Evolutionary conservation across 2,797 vertebrate genomes (phyloP), one percentile per base, ranked within the genome.

Genomic region (Helicolenus hilgendorfi): DNA sequence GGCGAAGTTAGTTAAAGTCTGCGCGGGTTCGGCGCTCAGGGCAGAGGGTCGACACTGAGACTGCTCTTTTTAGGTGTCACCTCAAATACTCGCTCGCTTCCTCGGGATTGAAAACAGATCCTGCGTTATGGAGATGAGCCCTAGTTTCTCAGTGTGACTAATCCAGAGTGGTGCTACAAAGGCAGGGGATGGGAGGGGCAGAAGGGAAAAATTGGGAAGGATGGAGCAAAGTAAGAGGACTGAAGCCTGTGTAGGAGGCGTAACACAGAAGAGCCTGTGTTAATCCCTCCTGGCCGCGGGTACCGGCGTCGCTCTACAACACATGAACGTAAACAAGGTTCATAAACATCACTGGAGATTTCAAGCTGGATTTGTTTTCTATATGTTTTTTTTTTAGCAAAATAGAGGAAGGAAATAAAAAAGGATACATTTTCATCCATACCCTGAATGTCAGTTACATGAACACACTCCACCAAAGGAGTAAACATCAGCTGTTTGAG

Each of bases 41-140:
- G 14, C 64, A 7, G 26, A 75, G 24, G 31, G n/a, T 64, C 29
- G 64, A 76, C 78, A 27, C 81, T 20, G 20, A 83, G 64, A 35
- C 59, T 71, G 62, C 75, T 87, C 89, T 72, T 78, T 78, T 14
- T 85, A 83, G 80, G 86, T 93, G 86, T 90, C 89, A 80, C 88
- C 77, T 85, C 84, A 6, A 45, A 59, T 84, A 69, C 93, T 91
- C 90, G 76, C 92, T 94, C 92, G 88, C 91, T 91, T 95, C 89
- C 91, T 78, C 76, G 87, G 15, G 84, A 92, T 85, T 94, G 91
- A 90, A 96, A 94, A 91, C 89, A 94, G 96, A 97, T 96, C 95
- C 90, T 80, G 91, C 89, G 36, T 94, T 96, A 96, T 96, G 96
- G 94, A 96, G 93, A 97, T 96, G 96, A 97, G 96, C 91, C 94